Conservation (phyloP, 2,113 vertebrate genomes). For the Chloroceryle aenea region DNA sequence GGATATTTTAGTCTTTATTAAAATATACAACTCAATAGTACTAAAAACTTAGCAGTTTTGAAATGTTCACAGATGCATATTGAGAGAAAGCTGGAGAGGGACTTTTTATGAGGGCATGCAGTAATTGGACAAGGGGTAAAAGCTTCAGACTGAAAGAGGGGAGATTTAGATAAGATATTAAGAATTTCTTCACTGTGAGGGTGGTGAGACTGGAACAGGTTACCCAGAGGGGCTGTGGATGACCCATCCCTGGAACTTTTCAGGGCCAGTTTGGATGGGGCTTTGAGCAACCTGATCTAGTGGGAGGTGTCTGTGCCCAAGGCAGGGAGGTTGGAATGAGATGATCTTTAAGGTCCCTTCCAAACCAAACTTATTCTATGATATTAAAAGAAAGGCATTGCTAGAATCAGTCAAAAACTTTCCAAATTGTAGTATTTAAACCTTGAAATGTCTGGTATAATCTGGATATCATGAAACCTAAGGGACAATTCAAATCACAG, state of each 20-base stretch:
- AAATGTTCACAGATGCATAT: background rate
- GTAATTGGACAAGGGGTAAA: background rate
- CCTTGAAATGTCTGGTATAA: background rate
- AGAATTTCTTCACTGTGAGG: background rate
- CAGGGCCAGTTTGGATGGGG: background rate
- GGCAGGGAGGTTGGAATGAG: background rate
- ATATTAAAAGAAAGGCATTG: background rate
- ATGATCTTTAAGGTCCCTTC: background rate
- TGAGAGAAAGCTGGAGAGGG: background rate
- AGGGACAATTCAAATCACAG: background rate
- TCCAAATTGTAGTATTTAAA: background rate
- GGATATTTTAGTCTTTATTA: conserved; percentile 25
- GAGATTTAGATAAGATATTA: background rate
- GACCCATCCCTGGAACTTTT: background rate
- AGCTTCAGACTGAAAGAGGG: background rate
- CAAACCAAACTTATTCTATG: background rate
- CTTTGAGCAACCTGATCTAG: background rate
- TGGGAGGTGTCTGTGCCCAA: background rate
- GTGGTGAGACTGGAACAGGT: background rate
- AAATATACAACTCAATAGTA: conserved; percentile 14
- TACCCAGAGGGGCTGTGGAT: background rate
- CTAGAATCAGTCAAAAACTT: background rate
- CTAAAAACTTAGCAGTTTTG: background rate
- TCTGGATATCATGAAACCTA: background rate
- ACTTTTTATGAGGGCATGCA: background rate